Base-by-base conservation (phyloP, 2,888 invertebrate species). In the Stenotaenia linearis region DNA sequence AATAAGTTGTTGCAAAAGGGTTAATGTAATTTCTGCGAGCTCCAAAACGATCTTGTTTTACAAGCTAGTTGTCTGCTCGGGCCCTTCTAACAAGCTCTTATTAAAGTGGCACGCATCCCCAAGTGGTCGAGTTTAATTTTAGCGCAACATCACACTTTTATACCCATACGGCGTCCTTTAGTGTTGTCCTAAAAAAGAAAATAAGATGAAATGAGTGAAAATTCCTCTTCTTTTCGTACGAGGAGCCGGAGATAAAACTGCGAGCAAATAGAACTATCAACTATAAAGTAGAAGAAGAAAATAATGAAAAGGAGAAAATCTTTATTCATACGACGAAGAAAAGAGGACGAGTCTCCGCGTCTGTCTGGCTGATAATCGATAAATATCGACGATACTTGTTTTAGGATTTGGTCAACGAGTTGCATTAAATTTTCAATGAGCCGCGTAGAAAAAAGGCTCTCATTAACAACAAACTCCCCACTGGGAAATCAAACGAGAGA, bases 401-500 rank as follows among this genome's bases (percentile, higher is more conserved):
- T 5, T 45, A 3, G 3, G 45, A 45, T 45, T 45, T 45, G 4
- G 45, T 18, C 45, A 12, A 18, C 15, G 45, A 25, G 25, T 12
- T 21, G 23, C 28, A 61, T 61, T 61, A 61, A 61, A 61, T 25
- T 25, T 61, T 23, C 28, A 61, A 25, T 25, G 12, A 2, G 23
- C 25, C 23, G 23, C 23, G 25, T 25, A 61, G 61, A 61, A 28
- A 61, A 61, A 61, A 5, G 45, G 12, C 25, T 61, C 12, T 61
- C 61, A 61, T 61, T 61, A 61, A 61, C 61, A 61, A 61, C 61
- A 61, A 61, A 61, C 61, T 61, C 61, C 61, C 61, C 61, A 25
- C 28, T 61, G 61, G 61, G 61, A 61, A 61, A 61, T 23, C 61
- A 61, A 25, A 61, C 15, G 61, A 61, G 18, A 61, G 23, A 28